Base-by-base conservation (phyloP, 2,888 invertebrate species). In the Elegia similella region DNA sequence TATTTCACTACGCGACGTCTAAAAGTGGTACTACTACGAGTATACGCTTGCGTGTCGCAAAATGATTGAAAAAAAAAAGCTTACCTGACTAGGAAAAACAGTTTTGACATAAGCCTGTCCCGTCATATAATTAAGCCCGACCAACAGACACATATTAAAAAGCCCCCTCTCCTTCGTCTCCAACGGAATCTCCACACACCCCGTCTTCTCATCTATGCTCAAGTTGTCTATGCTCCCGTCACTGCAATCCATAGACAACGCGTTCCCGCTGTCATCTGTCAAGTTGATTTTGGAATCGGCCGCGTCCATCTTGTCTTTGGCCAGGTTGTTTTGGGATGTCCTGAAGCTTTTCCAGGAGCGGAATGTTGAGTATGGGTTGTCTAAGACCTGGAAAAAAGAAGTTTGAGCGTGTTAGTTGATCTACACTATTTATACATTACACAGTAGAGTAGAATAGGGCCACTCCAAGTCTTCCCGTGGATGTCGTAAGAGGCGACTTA, bases 61-160 rank as follows among this genome's bases (percentile, higher is more conserved):
- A 23, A 23, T 3, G 5, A 23, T 3, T 23, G 5, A 23, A 23
- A 3, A 23, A 23, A 34, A 7, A 2, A 34, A 12, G 8, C 92
- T 92, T 72, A 95, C 95, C 85, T 94, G 91, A 62, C 84, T 82
- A 6, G 95, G 95, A 84, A 93, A 95, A 64, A 94, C 94, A 64
- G 92, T 94, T 75, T 95, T 95, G 57, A 95, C 93, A 75, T 95
- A 95, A 2, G 95, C 95, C 72, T 93, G 88, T 48, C 93, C 93
- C 0, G 92, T 92, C 83, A 93, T 93, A 68, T 93, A 90, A 67
- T 95, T 94, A 62, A 95, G 82, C 0, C 95, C 95, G 30, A 95
- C 94, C 58, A 96, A 82, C 10, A 96, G 70, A 63, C 95, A 94
- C 42, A 95, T 92, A 70, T 95, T 94, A 68, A 95, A 95, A 52